These are phyloP conservation scores for Tyrannus savana DNA, from an alignment of 2,113 vertebrate genomes.

Conservation along the genomic window DNA sequence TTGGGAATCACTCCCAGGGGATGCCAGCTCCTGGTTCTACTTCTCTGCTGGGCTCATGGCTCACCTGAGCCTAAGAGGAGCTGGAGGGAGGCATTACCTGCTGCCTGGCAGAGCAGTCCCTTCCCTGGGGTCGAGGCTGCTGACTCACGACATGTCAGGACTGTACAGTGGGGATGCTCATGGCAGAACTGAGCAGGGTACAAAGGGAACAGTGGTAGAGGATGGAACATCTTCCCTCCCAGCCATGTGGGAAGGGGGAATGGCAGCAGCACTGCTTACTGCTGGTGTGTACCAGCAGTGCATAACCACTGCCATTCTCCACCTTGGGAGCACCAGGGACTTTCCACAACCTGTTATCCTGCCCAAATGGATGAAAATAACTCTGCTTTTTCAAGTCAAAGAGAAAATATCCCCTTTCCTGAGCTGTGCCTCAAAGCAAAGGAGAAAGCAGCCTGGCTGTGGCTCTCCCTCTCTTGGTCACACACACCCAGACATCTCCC, in stretches of 20 bases:
- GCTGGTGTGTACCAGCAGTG: background rate
- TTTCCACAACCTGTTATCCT: background rate
- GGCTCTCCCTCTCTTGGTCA: background rate
- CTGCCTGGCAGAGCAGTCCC: background rate
- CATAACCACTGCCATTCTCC: background rate
- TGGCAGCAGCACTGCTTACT: background rate
- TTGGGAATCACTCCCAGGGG: background rate
- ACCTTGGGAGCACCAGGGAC: background rate
- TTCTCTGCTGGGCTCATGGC: background rate
- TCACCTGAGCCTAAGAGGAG: background rate
- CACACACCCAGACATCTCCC: background rate
- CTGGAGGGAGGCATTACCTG: background rate
- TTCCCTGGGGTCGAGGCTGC: background rate
- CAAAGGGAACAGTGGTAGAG: background rate
- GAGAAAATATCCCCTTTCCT: background rate
- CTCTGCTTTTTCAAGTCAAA: background rate
- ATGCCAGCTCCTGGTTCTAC: background rate
- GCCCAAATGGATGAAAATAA: background rate
- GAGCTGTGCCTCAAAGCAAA: background rate
- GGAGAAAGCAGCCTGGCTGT: background rate
- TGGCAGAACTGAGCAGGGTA: background rate
- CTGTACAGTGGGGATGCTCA: fast-evolving
- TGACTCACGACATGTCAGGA: fast-evolving
- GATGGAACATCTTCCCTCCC: background rate
- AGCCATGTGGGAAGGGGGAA: background rate